Conservation (phyloP, 2,888 invertebrate species). For the Ommatoiulus sabulosus region DNA sequence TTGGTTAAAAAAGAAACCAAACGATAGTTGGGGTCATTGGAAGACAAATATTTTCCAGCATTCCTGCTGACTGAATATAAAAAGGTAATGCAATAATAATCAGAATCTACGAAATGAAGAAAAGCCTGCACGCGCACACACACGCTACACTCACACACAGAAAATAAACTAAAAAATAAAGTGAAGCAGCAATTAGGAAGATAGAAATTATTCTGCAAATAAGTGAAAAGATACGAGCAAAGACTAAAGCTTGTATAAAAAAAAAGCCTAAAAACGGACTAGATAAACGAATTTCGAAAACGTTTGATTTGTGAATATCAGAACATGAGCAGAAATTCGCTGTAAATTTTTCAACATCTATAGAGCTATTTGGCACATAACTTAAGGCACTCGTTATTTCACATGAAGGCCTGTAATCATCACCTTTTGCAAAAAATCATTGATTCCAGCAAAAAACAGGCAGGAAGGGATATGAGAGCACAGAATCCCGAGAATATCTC, state of each 20-base stretch:
- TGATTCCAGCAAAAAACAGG: neutral
- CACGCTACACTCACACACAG: neutral
- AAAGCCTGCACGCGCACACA: neutral
- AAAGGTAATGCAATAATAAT: neutral
- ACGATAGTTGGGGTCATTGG: neutral
- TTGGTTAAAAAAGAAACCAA: neutral
- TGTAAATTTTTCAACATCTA: neutral
- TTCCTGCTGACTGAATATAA: neutral
- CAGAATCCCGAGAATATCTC: no score
- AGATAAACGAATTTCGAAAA: neutral
- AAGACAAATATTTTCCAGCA: neutral
- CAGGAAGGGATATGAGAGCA: neutral
- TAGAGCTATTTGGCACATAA: neutral
- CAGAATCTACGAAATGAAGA: neutral
- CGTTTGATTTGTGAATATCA: neutral
- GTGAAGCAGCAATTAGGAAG: neutral
- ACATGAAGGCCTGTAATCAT: neutral
- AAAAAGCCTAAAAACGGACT: neutral
- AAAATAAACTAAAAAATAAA: neutral
- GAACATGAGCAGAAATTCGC: neutral
- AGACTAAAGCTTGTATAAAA: neutral
- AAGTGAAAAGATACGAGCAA: neutral
- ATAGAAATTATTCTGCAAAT: neutral
- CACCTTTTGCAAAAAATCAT: neutral
- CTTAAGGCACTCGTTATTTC: neutral